Base-by-base conservation (phyloP, 2,113 vertebrate genomes). In the Tragelaphus strepsiceros region DNA sequence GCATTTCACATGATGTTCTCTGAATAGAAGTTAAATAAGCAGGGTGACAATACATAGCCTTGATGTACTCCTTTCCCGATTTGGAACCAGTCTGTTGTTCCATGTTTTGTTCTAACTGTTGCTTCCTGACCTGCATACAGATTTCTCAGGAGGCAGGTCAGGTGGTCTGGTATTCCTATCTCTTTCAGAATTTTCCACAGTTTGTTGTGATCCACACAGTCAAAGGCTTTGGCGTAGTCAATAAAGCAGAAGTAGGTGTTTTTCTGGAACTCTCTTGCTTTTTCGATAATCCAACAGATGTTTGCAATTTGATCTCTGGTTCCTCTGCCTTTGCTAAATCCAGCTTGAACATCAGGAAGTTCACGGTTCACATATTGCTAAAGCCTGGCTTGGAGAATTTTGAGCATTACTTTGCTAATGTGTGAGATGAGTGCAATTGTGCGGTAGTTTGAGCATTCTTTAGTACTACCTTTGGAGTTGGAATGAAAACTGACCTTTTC, bases 321-420 rank as follows among this genome's bases (percentile, higher is more conserved):
- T 67, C 32, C 64, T n/a, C 64, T 67, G 64, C 32, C 32, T 19
- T 67, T 67, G n/a, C 64, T 67, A 67, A 67, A 67, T 10, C 32
- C 16, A 67, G 32, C 64, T 67, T 67, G 64, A 67, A 67, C 32
- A 67, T 67, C 10, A 19, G 62, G 32, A n/a, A 67, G 32, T 5
- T 67, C 32, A 19, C 0, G 2, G 62, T 67, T 67, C 16, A n/a
- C 0, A 1, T n/a, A n/a, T 7, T 67, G 16, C 5, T 67, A 16
- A 67, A n/a, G 16, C 62, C 32, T 67, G 32, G 32, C 62, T n/a
- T 67, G 62, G 62, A n/a, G 62, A n/a, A 67, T 67, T 67, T 67
- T 67, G 32, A 67, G 62, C 32, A 19, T n/a, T 67, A 19, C 3
- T 67, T 67, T 67, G 32, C 7, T n/a, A 67, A 7, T 1, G 0